Percentiles rank a stretch among this genome's conserved stretches.
phyloP scores from a whole-genome alignment of 2,113 vertebrate genomes.

The Oriolus oriolus region DNA sequence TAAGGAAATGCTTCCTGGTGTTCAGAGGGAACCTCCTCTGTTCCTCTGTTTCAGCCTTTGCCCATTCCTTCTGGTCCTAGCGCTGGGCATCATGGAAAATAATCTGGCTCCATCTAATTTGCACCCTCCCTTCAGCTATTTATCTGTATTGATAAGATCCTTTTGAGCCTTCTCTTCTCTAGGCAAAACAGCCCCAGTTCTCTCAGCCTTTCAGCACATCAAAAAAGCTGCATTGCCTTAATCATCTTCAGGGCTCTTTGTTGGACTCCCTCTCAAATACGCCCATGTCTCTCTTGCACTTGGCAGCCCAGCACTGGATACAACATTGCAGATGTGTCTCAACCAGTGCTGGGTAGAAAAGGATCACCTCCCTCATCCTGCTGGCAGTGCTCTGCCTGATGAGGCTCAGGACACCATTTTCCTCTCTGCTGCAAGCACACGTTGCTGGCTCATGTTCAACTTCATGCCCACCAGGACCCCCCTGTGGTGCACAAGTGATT shows the following conservation, averaged over 20 bases:
- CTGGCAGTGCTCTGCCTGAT: neutral
- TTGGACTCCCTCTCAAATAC: rapidly evolving
- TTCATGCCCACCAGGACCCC: neutral
- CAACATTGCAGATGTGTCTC: neutral
- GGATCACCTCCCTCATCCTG: neutral
- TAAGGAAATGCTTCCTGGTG: neutral
- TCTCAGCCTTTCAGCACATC: neutral
- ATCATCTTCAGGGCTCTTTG: neutral
- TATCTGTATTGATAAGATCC: neutral
- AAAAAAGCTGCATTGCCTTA: neutral
- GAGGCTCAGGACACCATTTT: neutral
- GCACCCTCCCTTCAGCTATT: neutral
- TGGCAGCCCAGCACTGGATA: neutral
- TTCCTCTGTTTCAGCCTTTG: neutral
- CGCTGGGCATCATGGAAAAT: rapidly evolving
- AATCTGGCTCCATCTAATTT: neutral
- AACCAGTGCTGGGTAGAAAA: neutral
- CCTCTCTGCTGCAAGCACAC: neutral
- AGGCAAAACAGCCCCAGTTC: neutral
- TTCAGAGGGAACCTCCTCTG: neutral
- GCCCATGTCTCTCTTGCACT: neutral
- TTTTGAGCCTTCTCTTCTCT: neutral
- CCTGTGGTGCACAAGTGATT: neutral
- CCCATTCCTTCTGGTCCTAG: neutral
- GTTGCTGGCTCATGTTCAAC: neutral